phyloP scores from a whole-genome alignment of 2,888 invertebrate genomes.

The Lasioglossum pauxillum region DNA sequence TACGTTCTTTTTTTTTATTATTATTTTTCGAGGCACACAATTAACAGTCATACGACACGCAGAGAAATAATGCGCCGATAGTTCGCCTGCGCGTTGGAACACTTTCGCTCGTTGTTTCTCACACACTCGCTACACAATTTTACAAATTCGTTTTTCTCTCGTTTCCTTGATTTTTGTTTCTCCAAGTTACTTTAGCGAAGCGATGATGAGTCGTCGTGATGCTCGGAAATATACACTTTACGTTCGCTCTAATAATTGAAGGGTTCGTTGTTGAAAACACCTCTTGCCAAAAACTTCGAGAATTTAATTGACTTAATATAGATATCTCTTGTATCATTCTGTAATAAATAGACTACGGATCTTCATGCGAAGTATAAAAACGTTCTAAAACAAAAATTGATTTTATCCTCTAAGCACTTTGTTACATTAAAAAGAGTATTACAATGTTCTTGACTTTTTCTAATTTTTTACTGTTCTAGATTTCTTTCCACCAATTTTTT shows the following conservation, averaged over 20 bases:
- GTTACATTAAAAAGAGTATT: no score
- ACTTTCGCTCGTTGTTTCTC: conserved; percentile 55
- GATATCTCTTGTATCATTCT: background rate
- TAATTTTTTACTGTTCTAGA: no score
- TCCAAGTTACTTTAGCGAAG: conserved; percentile 25
- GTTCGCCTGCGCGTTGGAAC: conserved; percentile 28
- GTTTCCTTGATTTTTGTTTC: background rate
- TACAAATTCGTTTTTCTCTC: conserved; percentile 38
- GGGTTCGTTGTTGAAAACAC: conserved; percentile 10
- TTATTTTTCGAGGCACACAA: conserved; percentile 25
- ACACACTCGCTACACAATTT: conserved; percentile 52
- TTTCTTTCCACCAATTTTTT: no score
- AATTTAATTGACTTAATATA: background rate
- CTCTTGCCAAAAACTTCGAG: conserved; percentile 12
- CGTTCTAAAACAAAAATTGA: no score
- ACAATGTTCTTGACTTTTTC: no score
- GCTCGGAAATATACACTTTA: conserved; percentile 46
- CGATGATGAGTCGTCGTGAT: conserved; percentile 4
- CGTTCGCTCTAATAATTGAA: conserved; percentile 46
- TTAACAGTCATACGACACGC: conserved; percentile 33
- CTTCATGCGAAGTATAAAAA: no score
- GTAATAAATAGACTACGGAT: background rate
- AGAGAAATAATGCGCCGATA: conserved; percentile 40
- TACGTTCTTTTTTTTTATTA: background rate
- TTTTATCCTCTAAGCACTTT: no score